Evolutionary conservation across 2,797 vertebrate species (phyloP).

Genomic region (Crenuchus spilurus): DNA sequence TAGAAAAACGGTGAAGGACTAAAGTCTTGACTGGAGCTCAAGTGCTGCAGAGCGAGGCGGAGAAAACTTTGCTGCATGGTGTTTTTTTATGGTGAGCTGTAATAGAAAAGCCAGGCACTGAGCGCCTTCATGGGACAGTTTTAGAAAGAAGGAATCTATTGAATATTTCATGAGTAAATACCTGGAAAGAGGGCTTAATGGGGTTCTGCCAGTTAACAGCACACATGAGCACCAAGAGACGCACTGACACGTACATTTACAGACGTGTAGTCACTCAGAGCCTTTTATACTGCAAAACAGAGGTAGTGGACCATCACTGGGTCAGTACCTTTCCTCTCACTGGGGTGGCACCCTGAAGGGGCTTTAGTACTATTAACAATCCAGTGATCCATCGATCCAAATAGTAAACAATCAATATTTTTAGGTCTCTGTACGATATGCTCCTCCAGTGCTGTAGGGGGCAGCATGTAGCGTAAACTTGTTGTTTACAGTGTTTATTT

Average conservation of each 20-base stretch:
- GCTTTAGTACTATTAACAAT: too few species aligned
- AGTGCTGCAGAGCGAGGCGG: not conserved
- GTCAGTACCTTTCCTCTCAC: too few species aligned
- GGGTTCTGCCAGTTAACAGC: not conserved
- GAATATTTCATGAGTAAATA: conserved; percentile 2
- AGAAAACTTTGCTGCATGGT: not conserved
- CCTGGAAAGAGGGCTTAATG: conserved; percentile 8
- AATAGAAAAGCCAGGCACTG: not conserved
- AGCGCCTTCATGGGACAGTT: not conserved
- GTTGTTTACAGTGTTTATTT: too few species aligned
- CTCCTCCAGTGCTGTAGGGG: too few species aligned
- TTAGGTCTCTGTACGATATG: too few species aligned
- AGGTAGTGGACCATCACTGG: too few species aligned
- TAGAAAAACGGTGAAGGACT: not conserved
- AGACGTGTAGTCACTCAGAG: not conserved
- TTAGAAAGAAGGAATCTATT: conserved; percentile 4
- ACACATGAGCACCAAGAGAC: not conserved
- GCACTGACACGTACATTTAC: not conserved
- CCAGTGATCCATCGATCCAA: too few species aligned
- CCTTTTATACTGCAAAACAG: not conserved
- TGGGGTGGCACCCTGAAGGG: too few species aligned
- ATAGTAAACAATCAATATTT: too few species aligned
- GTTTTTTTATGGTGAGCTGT: not conserved
- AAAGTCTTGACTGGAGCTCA: not conserved
- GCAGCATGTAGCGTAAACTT: too few species aligned